phyloP scores from a whole-genome alignment of 2,888 invertebrate genomes.

The Quadriops clusia region DNA sequence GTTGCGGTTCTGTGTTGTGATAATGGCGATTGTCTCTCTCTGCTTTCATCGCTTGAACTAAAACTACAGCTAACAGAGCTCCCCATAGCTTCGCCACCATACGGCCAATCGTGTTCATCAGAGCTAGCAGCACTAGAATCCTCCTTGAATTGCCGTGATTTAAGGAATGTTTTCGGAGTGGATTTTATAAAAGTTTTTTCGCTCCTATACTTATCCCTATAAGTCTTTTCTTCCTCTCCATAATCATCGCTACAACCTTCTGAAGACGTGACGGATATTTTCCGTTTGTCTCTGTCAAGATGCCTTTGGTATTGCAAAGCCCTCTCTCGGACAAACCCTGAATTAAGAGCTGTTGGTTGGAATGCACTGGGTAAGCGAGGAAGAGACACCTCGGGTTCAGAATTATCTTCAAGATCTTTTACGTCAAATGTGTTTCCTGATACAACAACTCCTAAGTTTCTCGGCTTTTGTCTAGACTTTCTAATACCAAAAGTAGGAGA shows the following conservation, averaged over 20 bases:
- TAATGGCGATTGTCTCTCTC: slow-evolving; percentile 24
- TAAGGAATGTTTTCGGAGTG: slow-evolving; percentile 25
- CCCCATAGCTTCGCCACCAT: slow-evolving; percentile 56
- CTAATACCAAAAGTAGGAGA: slow-evolving; percentile 25
- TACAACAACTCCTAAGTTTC: slow-evolving; percentile 64
- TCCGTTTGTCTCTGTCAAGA: slow-evolving; percentile 23
- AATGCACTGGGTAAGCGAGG: slow-evolving; percentile 48
- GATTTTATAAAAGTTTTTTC: slow-evolving; percentile 9
- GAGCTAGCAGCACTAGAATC: slow-evolving; percentile 38
- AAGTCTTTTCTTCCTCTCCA: slow-evolving; percentile 42
- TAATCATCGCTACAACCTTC: slow-evolving; percentile 32
- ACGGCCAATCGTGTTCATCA: slow-evolving; percentile 44
- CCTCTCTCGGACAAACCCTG: slow-evolving; percentile 40
- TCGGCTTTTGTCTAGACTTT: slow-evolving; percentile 39
- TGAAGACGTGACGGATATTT: slow-evolving; percentile 29
- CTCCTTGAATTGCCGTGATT: slow-evolving; percentile 20
- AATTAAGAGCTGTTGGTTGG: slow-evolving; percentile 21
- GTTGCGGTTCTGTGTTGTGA: slow-evolving; percentile 8
- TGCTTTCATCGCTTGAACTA: slow-evolving; percentile 43
- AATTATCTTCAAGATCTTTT: slow-evolving; percentile 48
- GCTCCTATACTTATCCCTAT: slow-evolving; percentile 8
- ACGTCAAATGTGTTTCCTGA: slow-evolving; percentile 66
- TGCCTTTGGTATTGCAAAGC: slow-evolving; percentile 40
- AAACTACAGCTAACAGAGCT: slow-evolving; percentile 44
- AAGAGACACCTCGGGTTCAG: slow-evolving; percentile 51